Percentiles rank a stretch among this genome's conserved stretches.
Conservation (phyloP, 1,140 invertebrate species). For the Magallana gigas region DNA sequence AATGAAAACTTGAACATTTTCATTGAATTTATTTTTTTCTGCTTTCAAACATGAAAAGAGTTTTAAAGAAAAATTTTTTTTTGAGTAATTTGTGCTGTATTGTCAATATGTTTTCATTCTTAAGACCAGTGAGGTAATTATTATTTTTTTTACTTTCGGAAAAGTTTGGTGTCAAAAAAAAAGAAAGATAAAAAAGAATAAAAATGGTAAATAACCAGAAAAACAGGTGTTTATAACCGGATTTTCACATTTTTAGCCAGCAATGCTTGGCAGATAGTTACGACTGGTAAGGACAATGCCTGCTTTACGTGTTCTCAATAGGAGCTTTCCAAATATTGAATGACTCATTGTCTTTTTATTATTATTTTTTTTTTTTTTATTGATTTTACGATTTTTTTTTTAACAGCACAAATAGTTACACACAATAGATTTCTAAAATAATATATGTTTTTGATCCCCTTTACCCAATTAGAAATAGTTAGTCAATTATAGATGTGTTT, state of each 20-base stretch:
- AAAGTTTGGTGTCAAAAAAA: no score
- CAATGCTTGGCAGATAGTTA: constrained; percentile 26
- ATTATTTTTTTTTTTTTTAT: no score
- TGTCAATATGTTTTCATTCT: no score
- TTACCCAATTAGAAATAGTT: background rate
- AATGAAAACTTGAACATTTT: no score
- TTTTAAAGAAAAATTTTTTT: no score
- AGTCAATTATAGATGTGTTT: background rate
- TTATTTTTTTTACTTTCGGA: no score
- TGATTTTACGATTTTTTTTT: background rate
- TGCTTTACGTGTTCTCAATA: constrained; percentile 4
- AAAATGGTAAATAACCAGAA: no score
- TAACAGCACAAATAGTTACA: constrained; percentile 13
- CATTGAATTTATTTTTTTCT: no score
- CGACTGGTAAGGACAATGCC: background rate
- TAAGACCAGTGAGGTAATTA: no score
- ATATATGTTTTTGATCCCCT: background rate
- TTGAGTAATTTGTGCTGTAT: no score
- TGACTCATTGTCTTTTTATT: background rate
- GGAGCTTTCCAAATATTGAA: background rate
- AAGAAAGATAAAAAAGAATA: no score
- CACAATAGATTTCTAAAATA: background rate
- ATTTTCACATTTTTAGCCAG: constrained; percentile 28
- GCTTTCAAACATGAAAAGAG: no score
- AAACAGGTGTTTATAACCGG: background rate